phyloP scores from a whole-genome alignment of 2,113 vertebrate genomes.

The Cepphus grylle region DNA sequence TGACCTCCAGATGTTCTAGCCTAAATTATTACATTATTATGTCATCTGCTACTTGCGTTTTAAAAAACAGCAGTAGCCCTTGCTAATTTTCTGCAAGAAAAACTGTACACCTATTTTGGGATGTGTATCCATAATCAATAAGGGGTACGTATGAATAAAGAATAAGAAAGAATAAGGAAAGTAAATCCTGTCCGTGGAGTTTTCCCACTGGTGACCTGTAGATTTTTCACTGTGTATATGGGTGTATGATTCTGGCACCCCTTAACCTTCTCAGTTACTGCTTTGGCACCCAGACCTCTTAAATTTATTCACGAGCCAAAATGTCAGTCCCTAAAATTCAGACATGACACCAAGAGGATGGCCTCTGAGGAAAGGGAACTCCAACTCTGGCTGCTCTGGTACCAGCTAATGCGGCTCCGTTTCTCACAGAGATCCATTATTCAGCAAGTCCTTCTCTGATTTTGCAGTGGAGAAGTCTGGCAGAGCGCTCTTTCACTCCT shows the following conservation, averaged over 20 bases:
- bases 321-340: background rate
- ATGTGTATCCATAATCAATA: background rate
- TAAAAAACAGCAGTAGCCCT: background rate
- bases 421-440: background rate
- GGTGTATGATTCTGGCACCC: background rate
- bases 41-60: background rate
- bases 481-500: background rate
- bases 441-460: background rate
- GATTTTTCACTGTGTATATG: background rate
- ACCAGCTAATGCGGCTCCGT: background rate
- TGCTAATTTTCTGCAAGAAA: background rate
- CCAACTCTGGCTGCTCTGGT: background rate
- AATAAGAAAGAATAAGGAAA: background rate
- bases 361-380: background rate
- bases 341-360: background rate
- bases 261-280: background rate
- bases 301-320: fast-evolving
- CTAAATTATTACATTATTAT: background rate
- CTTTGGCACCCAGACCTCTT: background rate
- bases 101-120: background rate
- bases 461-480: background rate
- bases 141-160: background rate
- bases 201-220: background rate
- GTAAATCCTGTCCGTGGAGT: background rate
- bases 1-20: background rate